phyloP scores from a whole-genome alignment of 1,140 invertebrate species.

The Tribolium madens region DNA sequence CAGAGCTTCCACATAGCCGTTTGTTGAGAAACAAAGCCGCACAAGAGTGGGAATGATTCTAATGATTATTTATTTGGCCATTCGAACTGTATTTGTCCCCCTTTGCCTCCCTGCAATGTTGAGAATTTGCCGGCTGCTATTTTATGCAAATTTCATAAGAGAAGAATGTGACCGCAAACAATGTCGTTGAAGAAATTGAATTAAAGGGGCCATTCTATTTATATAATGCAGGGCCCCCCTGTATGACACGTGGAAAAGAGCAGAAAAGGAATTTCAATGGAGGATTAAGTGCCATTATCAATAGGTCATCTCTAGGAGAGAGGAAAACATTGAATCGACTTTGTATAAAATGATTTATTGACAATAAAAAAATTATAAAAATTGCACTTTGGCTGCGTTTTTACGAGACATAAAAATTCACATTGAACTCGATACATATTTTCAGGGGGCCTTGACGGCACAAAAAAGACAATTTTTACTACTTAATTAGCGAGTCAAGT shows the following conservation, averaged over 20 bases:
- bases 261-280: too few species aligned
- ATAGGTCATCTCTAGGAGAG: too few species aligned
- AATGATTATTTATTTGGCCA: conserved; percentile 23
- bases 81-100: conserved; percentile 16
- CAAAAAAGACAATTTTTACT: not conserved
- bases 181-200: conserved; percentile 11
- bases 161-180: not conserved
- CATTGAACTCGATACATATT: not conserved
- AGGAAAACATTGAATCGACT: not conserved
- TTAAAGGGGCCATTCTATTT: not conserved
- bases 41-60: conserved; percentile 16
- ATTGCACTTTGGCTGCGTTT: not conserved
- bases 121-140: conserved; percentile 6
- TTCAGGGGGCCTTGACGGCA: not conserved
- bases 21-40: not conserved
- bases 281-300: too few species aligned
- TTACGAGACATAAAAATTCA: not conserved
- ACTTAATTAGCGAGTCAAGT: not conserved
- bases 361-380: not conserved
- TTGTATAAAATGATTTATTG: not conserved
- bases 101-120: not conserved
- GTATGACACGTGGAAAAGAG: too few species aligned
- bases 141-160: conserved; percentile 19
- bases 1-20: not conserved
- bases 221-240: too few species aligned